Base-by-base conservation (phyloP, 2,797 vertebrate species). In the Sylvilagus floridanus region DNA sequence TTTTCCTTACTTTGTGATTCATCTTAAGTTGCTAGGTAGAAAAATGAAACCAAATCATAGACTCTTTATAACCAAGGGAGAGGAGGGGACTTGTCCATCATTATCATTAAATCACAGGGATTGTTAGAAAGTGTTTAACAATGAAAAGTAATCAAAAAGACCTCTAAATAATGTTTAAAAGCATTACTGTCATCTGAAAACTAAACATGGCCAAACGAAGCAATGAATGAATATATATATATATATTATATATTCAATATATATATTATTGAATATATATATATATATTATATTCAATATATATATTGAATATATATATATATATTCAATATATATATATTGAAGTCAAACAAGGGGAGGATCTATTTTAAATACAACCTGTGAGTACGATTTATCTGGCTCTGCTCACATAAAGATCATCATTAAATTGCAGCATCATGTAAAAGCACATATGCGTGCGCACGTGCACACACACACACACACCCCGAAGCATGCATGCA, bases 311-410 rank as follows among this genome's bases (percentile, higher is more conserved):
- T n/a, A 35, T 35, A 35, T 35, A 35, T 35, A 35, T 35, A 35
- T 35, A 35, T 35, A 35, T 35, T 35, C 35, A 35, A 35, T 35
- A 35, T 35, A 35, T 35, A 35, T 84, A 88, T 84, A 73, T 95
- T 66, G 73, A 96, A 95, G 72, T 35, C 54, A 82, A 37, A 95
- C 32, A 97, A 90, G 94, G 97, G 28, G 73, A 65, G 1, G 12
- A 88, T 4, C 13, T 78, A 54, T 17, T 54, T 60, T 86, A 87
- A 81, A 75, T 73, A 68, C 3, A 63, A 92, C 81, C 22, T 88
- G n/a, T 71, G 60, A 78, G 26, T n/a, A 94, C 10, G 30, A 73
- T 88, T 57, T 90, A 85, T 52, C 11, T 73, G 65, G 26, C 65
- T 62, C 22, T 93, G 62, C 2, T 89, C 30, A 96, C 1, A 95